Evolutionary conservation across 2,797 vertebrate genomes (phyloP).

Genomic region (Karalla daura): DNA sequence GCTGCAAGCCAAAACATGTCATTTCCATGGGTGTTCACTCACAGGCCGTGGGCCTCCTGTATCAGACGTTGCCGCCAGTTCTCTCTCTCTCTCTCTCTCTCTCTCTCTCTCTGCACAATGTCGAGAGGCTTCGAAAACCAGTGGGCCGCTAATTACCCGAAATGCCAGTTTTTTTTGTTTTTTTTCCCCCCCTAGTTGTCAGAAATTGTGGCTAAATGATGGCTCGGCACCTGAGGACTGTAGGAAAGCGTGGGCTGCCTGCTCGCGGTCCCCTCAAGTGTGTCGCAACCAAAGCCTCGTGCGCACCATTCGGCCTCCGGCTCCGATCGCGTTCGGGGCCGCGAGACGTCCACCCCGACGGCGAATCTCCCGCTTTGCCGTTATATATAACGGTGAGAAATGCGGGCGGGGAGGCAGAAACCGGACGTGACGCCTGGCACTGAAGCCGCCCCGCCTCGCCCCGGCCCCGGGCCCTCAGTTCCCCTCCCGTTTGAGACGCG

Average conservation of each 20-base stretch:
- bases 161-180: background rate
- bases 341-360: background rate
- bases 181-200: background rate
- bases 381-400: too few species aligned
- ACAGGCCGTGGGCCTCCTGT: background rate
- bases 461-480: constrained; percentile 56
- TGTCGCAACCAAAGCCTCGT: background rate
- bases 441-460: constrained; percentile 63
- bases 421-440: too few species aligned
- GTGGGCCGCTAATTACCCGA: background rate
- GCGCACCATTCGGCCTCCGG: background rate
- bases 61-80: background rate
- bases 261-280: too few species aligned
- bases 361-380: background rate
- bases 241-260: background rate
- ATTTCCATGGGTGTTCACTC: constrained; percentile 4
- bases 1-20: constrained; percentile 4
- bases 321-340: background rate
- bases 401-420: too few species aligned
- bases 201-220: background rate
- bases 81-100: too few species aligned
- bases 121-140: background rate
- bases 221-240: background rate
- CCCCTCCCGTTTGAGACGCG: constrained; percentile 52
- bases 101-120: too few species aligned